These are phyloP conservation scores for Mesaphorura yosii DNA, from an alignment of 1,140 invertebrate species.

Conservation along the genomic window DNA sequence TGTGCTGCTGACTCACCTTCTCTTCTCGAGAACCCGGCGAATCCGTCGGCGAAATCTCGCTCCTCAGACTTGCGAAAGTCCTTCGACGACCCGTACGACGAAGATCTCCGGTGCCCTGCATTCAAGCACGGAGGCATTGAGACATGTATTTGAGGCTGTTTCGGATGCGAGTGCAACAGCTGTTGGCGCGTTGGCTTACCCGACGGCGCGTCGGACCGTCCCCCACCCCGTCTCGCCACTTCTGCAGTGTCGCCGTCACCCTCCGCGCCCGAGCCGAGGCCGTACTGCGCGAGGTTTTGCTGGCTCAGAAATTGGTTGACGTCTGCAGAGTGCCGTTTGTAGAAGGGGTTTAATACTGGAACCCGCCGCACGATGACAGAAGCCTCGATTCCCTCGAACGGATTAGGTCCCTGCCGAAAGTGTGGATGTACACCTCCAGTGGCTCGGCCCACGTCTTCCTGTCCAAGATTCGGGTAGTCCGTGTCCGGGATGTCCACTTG, in stretches of 20 bases:
- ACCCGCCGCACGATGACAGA: not conserved
- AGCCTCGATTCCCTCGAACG: conserved; percentile 7
- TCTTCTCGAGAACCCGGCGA: too few relatives aligned
- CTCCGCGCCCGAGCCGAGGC: not conserved
- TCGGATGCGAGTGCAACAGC: too few relatives aligned
- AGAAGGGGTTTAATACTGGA: not conserved
- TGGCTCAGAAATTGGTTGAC: conserved; percentile 7
- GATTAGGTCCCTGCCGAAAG: too few relatives aligned
- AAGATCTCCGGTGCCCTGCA: conserved; percentile 21
- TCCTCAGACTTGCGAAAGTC: conserved; percentile 13
- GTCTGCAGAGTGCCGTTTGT: conserved; percentile 21
- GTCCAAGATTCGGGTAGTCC: too few relatives aligned
- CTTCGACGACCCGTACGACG: conserved; percentile 21
- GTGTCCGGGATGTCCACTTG: too few relatives aligned
- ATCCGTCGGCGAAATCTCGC: too few relatives aligned
- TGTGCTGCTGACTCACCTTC: too few relatives aligned
- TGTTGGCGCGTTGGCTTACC: too few relatives aligned
- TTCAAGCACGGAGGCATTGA: not conserved
- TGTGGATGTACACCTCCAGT: too few relatives aligned
- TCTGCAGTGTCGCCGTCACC: not conserved
- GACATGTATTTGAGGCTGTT: not conserved
- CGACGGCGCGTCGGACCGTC: not conserved
- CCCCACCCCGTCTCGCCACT: not conserved
- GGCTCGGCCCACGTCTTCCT: too few relatives aligned
- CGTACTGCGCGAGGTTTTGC: not conserved